phyloP scores from a whole-genome alignment of 2,888 invertebrate species.

The Phortica magna region DNA sequence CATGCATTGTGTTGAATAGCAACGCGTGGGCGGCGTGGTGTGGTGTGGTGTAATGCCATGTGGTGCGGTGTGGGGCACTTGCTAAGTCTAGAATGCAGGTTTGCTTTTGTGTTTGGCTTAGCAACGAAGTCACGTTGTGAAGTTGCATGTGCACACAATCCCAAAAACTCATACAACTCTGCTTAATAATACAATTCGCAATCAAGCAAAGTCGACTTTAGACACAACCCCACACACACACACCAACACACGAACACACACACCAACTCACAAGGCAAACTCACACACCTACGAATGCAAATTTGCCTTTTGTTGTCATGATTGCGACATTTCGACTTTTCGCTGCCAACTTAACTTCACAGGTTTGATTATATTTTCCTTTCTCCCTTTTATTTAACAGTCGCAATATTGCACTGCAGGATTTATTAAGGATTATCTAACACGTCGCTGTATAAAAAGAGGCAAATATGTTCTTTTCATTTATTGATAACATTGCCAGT shows the following conservation, averaged over 20 bases:
- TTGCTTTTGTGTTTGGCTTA: slow-evolving; percentile 25
- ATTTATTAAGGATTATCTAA: too few relatives aligned
- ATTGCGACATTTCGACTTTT: too few relatives aligned
- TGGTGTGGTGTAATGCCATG: slow-evolving; percentile 47
- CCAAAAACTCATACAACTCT: not conserved
- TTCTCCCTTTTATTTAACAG: not conserved
- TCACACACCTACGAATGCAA: too few relatives aligned
- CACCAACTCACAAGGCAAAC: too few relatives aligned
- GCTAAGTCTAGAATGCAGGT: slow-evolving; percentile 48
- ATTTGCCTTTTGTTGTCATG: too few relatives aligned
- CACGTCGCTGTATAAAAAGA: too few relatives aligned
- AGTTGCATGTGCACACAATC: not conserved
- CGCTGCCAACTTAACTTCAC: too few relatives aligned
- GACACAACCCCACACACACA: not conserved
- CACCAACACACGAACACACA: too few relatives aligned
- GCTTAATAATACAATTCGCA: slow-evolving; percentile 13
- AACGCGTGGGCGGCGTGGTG: slow-evolving; percentile 23
- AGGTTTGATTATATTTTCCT: slow-evolving; percentile 5
- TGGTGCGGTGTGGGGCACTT: slow-evolving; percentile 41
- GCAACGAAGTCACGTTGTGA: slow-evolving; percentile 14
- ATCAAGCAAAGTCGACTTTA: not conserved
- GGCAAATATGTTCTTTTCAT: slow-evolving; percentile 41
- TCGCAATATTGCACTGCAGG: not conserved
- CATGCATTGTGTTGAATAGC: slow-evolving; percentile 7
- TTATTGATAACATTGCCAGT: slow-evolving; percentile 32